Percentiles rank a stretch among this genome's conserved stretches.
Evolutionary conservation across 2,888 invertebrate genomes (phyloP).

Genomic region (Sericinus montela): DNA sequence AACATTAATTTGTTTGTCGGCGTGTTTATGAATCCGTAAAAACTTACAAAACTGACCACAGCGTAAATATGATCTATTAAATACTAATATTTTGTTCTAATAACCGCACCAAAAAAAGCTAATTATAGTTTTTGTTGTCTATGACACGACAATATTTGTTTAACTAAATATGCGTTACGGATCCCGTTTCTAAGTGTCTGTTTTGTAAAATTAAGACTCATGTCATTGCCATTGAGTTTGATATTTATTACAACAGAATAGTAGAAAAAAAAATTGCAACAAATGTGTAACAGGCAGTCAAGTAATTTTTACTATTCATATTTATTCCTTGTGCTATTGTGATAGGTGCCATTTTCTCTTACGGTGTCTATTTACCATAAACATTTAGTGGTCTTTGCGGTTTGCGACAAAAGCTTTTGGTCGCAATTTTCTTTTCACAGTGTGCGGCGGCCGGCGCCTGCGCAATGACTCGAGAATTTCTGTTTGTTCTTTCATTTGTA

Average conservation of each 20-base stretch:
- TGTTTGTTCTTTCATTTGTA: constrained; percentile 18
- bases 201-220: constrained; percentile 1
- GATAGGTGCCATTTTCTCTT: background rate
- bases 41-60: constrained; percentile 28
- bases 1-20: constrained; percentile 11
- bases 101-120: constrained; percentile 34
- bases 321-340: background rate
- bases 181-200: background rate
- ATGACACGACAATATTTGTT: constrained; percentile 33
- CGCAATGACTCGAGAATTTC: constrained; percentile 32
- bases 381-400: constrained; percentile 23
- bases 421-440: constrained; percentile 10
- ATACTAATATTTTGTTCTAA: constrained; percentile 44
- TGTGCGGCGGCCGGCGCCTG: constrained; percentile 32
- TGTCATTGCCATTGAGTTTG: background rate
- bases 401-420: constrained; percentile 32
- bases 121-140: constrained; percentile 35
- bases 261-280: constrained; percentile 6
- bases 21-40: background rate
- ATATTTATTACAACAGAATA: background rate
- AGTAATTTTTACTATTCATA: background rate
- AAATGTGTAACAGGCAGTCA: background rate
- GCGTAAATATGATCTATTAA: constrained; percentile 40
- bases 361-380: background rate
- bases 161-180: constrained; percentile 29